Percentiles rank a stretch among this genome's conserved stretches.
Conservation (phyloP, 30 jellyfish, hydroid and myxozoan species). For the Cassiopea andromeda region DNA sequence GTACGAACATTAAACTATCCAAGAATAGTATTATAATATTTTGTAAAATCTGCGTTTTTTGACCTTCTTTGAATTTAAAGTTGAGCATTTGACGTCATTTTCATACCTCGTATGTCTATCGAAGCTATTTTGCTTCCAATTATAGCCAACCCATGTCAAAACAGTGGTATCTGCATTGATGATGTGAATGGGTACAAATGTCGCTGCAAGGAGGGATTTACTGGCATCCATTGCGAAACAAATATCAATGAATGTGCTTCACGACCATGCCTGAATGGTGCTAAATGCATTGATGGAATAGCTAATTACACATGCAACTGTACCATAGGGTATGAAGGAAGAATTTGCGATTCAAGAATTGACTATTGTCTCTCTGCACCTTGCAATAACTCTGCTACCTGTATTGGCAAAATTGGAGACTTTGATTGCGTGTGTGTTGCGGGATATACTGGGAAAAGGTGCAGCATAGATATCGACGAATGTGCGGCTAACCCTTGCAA, state of each 20-base stretch:
- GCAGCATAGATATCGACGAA: conserved; percentile 66
- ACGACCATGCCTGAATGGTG: conserved; percentile 78
- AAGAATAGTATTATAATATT: no score
- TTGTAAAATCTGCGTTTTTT: no score
- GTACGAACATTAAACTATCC: no score
- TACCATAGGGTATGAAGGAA: conserved; percentile 78
- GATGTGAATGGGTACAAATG: conserved; percentile 74
- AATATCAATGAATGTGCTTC: conserved; percentile 79
- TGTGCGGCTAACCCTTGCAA: conserved; percentile 80
- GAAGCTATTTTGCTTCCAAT: background rate
- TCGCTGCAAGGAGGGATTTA: conserved; percentile 67
- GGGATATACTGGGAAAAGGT: conserved; percentile 78
- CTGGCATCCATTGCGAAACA: conserved; percentile 75
- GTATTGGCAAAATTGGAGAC: conserved; percentile 61
- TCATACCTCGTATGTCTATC: background rate
- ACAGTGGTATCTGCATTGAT: conserved; percentile 73
- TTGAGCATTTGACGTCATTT: background rate
- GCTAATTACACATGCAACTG: conserved; percentile 82
- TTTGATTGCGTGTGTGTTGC: conserved; percentile 63
- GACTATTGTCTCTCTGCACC: conserved; percentile 66
- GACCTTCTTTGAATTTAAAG: no score
- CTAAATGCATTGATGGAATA: conserved; percentile 70
- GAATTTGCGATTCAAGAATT: conserved; percentile 66
- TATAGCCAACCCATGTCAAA: conserved; percentile 74
- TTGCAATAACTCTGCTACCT: conserved; percentile 66